Conservation (phyloP, 2,113 vertebrate species). For the Columba livia region DNA sequence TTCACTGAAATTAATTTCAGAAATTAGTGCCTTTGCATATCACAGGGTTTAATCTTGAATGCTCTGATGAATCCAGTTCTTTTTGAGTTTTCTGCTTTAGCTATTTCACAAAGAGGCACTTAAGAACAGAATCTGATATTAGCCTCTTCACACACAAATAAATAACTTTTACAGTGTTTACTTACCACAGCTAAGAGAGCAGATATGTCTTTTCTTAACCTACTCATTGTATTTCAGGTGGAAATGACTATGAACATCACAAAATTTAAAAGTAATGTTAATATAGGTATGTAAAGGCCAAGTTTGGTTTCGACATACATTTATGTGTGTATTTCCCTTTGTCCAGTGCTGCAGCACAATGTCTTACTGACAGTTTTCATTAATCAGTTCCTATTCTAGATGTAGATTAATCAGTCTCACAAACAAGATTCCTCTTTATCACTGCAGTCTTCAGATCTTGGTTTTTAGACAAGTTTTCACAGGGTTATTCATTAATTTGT, state of each 20-base stretch:
- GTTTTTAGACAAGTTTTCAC: slow-evolving; percentile 51
- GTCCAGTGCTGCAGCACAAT: background rate
- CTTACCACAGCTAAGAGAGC: background rate
- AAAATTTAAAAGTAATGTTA: background rate
- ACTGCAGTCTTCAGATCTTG: slow-evolving; percentile 2
- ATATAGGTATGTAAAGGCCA: background rate
- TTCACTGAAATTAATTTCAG: slow-evolving; percentile 25
- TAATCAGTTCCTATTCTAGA: slow-evolving; percentile 22
- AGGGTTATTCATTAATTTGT: slow-evolving; percentile 61
- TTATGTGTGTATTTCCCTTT: background rate
- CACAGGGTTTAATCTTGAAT: background rate
- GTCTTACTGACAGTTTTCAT: slow-evolving; percentile 23
- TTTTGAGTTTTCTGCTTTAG: background rate
- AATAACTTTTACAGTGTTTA: background rate
- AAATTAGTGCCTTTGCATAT: slow-evolving; percentile 20
- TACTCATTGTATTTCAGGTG: background rate
- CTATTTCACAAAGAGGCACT: background rate
- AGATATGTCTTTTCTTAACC: background rate
- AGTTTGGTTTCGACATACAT: background rate
- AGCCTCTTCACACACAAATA: background rate
- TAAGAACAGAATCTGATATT: background rate
- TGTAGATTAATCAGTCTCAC: slow-evolving; percentile 16
- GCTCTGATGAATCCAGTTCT: background rate
- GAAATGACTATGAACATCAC: background rate
- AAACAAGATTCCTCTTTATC: slow-evolving; percentile 36